Conservation (phyloP, 2,797 vertebrate genomes). For the Cichlasoma orientale region DNA sequence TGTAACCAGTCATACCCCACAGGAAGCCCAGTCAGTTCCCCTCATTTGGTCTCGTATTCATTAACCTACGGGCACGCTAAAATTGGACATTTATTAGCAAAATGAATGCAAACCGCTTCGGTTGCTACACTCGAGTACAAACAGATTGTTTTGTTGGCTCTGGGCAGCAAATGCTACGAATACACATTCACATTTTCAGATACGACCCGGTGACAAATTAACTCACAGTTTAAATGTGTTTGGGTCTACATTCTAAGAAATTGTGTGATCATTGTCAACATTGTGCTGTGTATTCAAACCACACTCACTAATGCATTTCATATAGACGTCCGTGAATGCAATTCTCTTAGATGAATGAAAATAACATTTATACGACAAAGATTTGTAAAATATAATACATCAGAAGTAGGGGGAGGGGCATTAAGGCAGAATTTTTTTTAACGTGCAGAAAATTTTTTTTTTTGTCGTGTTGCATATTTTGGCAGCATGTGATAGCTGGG, state of each 20-base stretch:
- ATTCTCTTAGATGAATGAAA: not conserved
- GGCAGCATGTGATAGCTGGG: slow-evolving; percentile 19
- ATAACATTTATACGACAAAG: not conserved
- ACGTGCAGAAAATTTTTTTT: not conserved
- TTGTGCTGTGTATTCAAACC: slow-evolving; percentile 14
- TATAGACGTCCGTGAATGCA: slow-evolving; percentile 1
- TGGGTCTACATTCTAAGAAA: slow-evolving; percentile 7
- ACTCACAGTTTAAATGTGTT: not conserved
- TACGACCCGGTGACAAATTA: not conserved
- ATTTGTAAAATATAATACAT: not conserved
- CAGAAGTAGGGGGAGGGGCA: not conserved
- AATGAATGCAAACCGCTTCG: not conserved
- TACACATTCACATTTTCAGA: not conserved
- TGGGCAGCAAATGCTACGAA: not conserved
- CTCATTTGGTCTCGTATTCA: not conserved
- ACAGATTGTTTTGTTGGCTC: slow-evolving; percentile 7
- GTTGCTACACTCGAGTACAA: not conserved
- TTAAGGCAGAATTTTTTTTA: slow-evolving; percentile 9
- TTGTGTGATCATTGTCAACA: not conserved
- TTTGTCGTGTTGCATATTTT: slow-evolving; percentile 30
- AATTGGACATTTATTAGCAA: not conserved
- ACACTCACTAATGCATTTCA: slow-evolving; percentile 12
- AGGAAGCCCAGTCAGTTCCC: not conserved
- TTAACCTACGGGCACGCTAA: fast-evolving
- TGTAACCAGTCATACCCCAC: not conserved